Evolutionary conservation across 2,888 invertebrate species (phyloP), one percentile per base, ranked within the genome.

Genomic region (Mythimna loreyi): DNA sequence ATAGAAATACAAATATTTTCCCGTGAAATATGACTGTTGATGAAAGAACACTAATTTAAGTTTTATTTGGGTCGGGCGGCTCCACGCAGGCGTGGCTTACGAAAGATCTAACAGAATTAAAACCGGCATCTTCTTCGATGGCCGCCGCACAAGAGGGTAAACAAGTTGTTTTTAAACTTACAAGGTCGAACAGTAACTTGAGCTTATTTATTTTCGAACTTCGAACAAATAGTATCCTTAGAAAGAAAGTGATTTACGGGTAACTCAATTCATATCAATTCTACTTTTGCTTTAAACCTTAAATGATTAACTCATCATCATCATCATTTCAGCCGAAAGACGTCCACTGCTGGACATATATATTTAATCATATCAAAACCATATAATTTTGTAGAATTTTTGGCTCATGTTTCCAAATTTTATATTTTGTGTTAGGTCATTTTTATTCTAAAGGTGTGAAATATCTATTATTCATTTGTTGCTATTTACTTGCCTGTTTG

Each of bases 31-130:
- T 62, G 45, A 62, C 63, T 72, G 68, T 72, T 70, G 75, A 74
- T 78, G 76, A 81, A 81, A 80, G 73, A 71, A 75, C 55, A 68
- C 61, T 83, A 86, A 89, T 86, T 87, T 79, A 78, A 87, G 79
- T 88, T 87, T 85, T 85, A 91, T 89, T 85, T 87, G 80, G 90
- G 90, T 90, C 91, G 89, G 65, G 65, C 68, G 87, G 87, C 86
- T 88, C 86, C 86, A 57, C 59, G 73, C 84, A 85, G 91, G 80
- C 91, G 86, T 82, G 81, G 71, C 80, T 68, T 71, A 77, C 80
- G 83, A 84, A 85, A 81, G 80, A 76, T 76, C 63, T 80, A 77
- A 86, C 84, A 82, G 85, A 84, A 86, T 86, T 83, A 84, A 85
- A 85, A 81, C 75, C 80, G 76, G 74, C 67, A 75, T 78, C 79